Evolutionary conservation across 2,797 vertebrate genomes (phyloP).

Genomic region (Acanthurus tractus): DNA sequence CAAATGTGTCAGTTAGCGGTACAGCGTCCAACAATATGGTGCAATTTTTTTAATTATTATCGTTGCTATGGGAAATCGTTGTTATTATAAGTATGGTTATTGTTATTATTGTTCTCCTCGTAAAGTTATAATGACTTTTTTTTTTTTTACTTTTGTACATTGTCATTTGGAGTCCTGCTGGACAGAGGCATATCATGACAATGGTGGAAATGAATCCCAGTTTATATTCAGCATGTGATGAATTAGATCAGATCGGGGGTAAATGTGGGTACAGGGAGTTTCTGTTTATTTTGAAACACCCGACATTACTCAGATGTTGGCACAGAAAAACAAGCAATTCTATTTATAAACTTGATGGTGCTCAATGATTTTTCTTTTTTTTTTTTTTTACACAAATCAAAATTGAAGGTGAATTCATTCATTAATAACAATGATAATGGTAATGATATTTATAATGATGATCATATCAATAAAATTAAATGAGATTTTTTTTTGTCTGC

Average conservation of each 20-base stretch:
- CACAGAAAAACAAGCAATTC: conserved; percentile 71
- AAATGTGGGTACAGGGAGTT: conserved; percentile 51
- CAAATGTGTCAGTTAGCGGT: conserved; percentile 60
- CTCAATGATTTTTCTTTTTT: conserved; percentile 65
- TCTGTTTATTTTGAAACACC: conserved; percentile 51
- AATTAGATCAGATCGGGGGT: conserved; percentile 58
- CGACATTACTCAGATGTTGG: conserved; percentile 47
- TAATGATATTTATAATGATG: conserved; percentile 88
- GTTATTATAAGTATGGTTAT: conserved; percentile 88
- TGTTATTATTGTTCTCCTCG: conserved; percentile 86
- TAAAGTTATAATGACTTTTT: conserved; percentile 62
- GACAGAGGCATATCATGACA: conserved; percentile 87
- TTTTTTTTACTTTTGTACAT: conserved; percentile 64
- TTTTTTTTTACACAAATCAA: conserved; percentile 66
- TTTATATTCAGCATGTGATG: conserved; percentile 65
- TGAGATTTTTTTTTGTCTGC: conserved; percentile 71
- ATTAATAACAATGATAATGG: conserved; percentile 85
- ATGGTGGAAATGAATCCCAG: conserved; percentile 74
- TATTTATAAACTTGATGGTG: conserved; percentile 84
- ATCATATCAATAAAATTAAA: conserved; percentile 84
- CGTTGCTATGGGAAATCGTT: conserved; percentile 69
- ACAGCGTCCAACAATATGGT: conserved; percentile 79
- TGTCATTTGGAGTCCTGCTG: conserved; percentile 89
- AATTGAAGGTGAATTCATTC: conserved; percentile 70
- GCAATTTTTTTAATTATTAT: conserved; percentile 72